These are phyloP conservation scores for Selenia dentaria DNA, from an alignment of 2,888 invertebrate genomes.

Conservation along the genomic window DNA sequence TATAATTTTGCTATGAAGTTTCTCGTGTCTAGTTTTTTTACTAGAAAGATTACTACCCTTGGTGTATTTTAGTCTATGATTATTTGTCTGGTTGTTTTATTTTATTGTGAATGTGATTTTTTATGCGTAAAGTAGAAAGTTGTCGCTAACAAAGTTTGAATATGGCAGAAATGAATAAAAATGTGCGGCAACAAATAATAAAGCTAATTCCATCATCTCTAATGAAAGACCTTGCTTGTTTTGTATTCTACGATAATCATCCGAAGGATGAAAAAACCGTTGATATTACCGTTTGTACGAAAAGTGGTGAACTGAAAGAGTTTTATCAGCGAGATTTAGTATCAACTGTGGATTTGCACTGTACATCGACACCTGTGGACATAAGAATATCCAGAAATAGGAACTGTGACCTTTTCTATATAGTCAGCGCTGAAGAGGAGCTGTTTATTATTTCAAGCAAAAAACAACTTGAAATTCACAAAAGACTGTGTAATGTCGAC, in stretches of 20 bases:
- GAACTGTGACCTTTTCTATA: slow-evolving; percentile 59
- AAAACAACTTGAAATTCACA: slow-evolving; percentile 41
- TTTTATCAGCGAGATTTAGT: slow-evolving; percentile 56
- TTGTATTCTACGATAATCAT: slow-evolving; percentile 65
- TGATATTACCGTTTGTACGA: slow-evolving; percentile 63
- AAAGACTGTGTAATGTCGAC: slow-evolving; percentile 49
- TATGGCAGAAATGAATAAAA: slow-evolving; percentile 23
- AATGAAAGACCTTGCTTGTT: slow-evolving; percentile 55
- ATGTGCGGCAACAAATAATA: slow-evolving; percentile 46
- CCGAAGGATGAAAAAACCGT: slow-evolving; percentile 52
- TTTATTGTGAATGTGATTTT: too few species aligned
- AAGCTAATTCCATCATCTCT: slow-evolving; percentile 56
- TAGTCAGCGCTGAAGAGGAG: slow-evolving; percentile 48
- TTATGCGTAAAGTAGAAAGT: too few species aligned
- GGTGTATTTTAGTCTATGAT: too few species aligned
- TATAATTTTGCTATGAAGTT: too few species aligned
- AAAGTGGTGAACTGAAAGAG: slow-evolving; percentile 59
- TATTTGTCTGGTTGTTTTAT: too few species aligned
- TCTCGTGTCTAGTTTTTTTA: too few species aligned
- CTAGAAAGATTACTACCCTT: too few species aligned
- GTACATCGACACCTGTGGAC: slow-evolving; percentile 33
- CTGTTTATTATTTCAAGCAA: slow-evolving; percentile 55
- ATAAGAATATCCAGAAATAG: slow-evolving; percentile 58
- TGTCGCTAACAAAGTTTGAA: too few species aligned
- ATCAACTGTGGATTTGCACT: slow-evolving; percentile 43